Percentiles rank a stretch among this genome's conserved stretches.
Conservation (phyloP, 2,797 vertebrate species). For the Mormyrus hasselquistii region DNA sequence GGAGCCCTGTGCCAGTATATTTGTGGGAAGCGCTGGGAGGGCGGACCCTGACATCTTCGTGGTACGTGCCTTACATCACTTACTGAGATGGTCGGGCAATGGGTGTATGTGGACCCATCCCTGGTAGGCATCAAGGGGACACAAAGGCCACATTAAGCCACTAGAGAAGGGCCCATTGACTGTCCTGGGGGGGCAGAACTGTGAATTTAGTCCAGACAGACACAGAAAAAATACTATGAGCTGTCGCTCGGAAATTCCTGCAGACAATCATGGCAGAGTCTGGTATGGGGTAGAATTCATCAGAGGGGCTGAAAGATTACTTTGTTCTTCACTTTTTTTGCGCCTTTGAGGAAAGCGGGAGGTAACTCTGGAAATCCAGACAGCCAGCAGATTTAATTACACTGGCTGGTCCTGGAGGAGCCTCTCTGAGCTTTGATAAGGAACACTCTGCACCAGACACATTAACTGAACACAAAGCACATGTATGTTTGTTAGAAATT, state of each 20-base stretch:
- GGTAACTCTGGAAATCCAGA: not conserved
- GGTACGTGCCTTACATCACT: slow-evolving; percentile 56
- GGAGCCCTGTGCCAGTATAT: slow-evolving; percentile 71
- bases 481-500: not conserved
- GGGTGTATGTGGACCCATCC: not conserved
- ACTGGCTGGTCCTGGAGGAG: not conserved
- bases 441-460: not conserved
- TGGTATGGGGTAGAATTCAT: not conserved
- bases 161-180: slow-evolving; percentile 29
- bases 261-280: slow-evolving; percentile 4
- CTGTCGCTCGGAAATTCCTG: not conserved
- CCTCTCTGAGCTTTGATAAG: not conserved
- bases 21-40: slow-evolving; percentile 83
- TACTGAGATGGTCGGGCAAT: not conserved
- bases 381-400: not conserved
- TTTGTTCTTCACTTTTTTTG: slow-evolving; percentile 7
- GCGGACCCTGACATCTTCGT: slow-evolving; percentile 77
- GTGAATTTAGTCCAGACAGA: slow-evolving; percentile 22
- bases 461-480: not conserved
- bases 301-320: not conserved
- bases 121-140: slow-evolving; percentile 19
- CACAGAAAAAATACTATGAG: not conserved
- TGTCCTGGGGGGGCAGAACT: slow-evolving; percentile 25
- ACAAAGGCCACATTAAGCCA: slow-evolving; percentile 42
- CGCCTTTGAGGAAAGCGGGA: not conserved